These are phyloP conservation scores for Xanthia icteritia DNA, from an alignment of 2,888 invertebrate species.

Conservation along the genomic window DNA sequence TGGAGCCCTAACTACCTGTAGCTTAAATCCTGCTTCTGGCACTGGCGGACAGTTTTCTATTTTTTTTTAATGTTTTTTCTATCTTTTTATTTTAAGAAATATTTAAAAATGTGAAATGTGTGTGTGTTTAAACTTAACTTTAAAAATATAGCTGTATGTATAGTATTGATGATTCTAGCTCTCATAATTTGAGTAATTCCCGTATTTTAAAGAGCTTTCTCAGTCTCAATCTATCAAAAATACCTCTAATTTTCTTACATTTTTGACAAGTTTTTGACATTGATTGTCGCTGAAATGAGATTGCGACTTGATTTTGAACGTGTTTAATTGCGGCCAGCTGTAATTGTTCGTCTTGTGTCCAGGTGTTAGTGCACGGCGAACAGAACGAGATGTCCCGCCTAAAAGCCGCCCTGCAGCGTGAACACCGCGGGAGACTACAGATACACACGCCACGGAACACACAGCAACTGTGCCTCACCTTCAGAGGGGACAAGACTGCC, in stretches of 20 bases:
- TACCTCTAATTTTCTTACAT: neutral
- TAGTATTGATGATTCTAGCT: too few species aligned
- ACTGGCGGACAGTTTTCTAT: too few species aligned
- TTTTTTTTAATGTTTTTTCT: too few species aligned
- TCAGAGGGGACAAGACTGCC: slow-evolving; percentile 99
- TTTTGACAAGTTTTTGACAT: neutral
- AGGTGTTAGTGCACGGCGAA: slow-evolving; percentile 99
- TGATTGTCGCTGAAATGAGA: neutral
- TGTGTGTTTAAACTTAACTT: too few species aligned
- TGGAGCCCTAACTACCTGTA: too few species aligned
- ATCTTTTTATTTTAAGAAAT: too few species aligned
- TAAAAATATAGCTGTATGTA: too few species aligned
- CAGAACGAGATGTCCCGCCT: slow-evolving; percentile 99
- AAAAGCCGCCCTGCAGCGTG: slow-evolving; percentile 97
- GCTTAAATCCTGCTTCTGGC: too few species aligned
- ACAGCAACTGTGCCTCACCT: slow-evolving; percentile 97
- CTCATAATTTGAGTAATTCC: neutral
- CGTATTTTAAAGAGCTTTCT: neutral
- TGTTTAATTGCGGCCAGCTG: neutral
- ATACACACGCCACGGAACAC: slow-evolving; percentile 99
- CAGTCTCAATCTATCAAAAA: neutral
- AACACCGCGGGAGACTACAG: slow-evolving; percentile 97
- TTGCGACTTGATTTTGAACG: neutral
- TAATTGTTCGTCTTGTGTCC: neutral
- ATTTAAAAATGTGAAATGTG: too few species aligned